Percentiles rank a stretch among this genome's conserved stretches.
Conservation (phyloP, 2,797 vertebrate species). For the Macropus fuliginosus region DNA sequence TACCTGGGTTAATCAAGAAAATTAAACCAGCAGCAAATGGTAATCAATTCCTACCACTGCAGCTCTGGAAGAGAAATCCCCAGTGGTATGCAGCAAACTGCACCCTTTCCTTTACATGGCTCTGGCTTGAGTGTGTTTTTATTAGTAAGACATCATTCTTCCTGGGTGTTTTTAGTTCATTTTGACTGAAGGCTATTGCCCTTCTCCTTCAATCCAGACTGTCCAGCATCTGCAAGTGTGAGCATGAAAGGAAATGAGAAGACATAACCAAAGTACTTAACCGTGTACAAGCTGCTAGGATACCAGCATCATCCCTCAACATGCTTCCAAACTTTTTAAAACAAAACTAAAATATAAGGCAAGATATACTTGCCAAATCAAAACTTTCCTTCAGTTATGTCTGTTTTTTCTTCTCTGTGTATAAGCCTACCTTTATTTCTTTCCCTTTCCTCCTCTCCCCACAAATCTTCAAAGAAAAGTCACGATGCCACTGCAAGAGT, state of each 20-base stretch:
- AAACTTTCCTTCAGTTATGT: not conserved
- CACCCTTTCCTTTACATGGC: not conserved
- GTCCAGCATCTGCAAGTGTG: not conserved
- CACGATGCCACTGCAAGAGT: constrained; percentile 67
- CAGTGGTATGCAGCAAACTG: not conserved
- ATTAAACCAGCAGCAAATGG: not conserved
- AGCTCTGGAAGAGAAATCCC: not conserved
- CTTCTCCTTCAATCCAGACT: not conserved
- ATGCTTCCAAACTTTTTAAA: not conserved
- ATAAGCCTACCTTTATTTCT: constrained; percentile 38
- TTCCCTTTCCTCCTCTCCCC: constrained; percentile 13
- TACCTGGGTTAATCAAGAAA: not conserved
- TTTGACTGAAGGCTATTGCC: not conserved
- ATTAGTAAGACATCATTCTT: not conserved
- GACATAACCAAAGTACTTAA: not conserved
- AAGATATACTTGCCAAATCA: not conserved
- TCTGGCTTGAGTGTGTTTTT: not conserved
- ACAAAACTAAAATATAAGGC: not conserved
- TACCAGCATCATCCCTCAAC: not conserved
- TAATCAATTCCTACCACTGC: not conserved
- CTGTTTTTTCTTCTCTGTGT: constrained; percentile 62
- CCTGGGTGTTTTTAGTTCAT: not conserved
- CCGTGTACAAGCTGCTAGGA: not conserved
- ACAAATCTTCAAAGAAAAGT: constrained; percentile 57
- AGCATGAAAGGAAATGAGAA: no score